These are phyloP conservation scores for Diplodus puntazzo DNA, from an alignment of 2,797 vertebrate genomes.

Conservation along the genomic window DNA sequence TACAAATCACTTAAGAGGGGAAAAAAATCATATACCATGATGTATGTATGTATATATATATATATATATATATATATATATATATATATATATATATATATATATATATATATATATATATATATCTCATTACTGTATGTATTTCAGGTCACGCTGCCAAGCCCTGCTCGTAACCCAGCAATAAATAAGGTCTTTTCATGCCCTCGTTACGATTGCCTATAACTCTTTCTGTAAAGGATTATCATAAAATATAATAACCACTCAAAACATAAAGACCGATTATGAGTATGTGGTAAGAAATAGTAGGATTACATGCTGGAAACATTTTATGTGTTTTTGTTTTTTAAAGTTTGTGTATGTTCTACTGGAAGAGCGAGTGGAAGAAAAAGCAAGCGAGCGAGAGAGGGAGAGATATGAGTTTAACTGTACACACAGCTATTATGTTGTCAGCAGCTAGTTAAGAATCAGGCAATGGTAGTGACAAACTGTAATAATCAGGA, in stretches of 20 bases:
- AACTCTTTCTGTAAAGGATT: slow-evolving; percentile 16
- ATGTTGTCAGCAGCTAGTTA: slow-evolving; percentile 54
- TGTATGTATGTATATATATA: too few relatives aligned
- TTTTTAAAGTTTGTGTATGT: background rate
- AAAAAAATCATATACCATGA: slow-evolving; percentile 18
- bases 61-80: background rate
- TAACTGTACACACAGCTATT: slow-evolving; percentile 25
- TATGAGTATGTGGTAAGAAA: background rate
- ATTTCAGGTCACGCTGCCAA: slow-evolving; percentile 32
- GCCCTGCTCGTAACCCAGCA: background rate
- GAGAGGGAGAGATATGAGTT: slow-evolving; percentile 14
- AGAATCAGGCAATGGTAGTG: slow-evolving; percentile 25
- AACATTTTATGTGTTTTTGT: slow-evolving; percentile 8
- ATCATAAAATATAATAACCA: slow-evolving; percentile 19
- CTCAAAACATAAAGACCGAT: slow-evolving; percentile 21
- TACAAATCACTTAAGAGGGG: slow-evolving; percentile 29
- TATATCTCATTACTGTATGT: slow-evolving; percentile 25
- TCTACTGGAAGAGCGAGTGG: background rate
- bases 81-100: background rate
- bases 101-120: background rate
- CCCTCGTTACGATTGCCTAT: slow-evolving; percentile 2
- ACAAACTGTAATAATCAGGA: slow-evolving; percentile 40
- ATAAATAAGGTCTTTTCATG: slow-evolving; percentile 27
- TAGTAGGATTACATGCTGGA: slow-evolving; percentile 15
- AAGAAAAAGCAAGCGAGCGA: slow-evolving; percentile 2